These are phyloP conservation scores for Myrmophylax atrothorax DNA, from an alignment of 2,113 vertebrate genomes.

Conservation along the genomic window DNA sequence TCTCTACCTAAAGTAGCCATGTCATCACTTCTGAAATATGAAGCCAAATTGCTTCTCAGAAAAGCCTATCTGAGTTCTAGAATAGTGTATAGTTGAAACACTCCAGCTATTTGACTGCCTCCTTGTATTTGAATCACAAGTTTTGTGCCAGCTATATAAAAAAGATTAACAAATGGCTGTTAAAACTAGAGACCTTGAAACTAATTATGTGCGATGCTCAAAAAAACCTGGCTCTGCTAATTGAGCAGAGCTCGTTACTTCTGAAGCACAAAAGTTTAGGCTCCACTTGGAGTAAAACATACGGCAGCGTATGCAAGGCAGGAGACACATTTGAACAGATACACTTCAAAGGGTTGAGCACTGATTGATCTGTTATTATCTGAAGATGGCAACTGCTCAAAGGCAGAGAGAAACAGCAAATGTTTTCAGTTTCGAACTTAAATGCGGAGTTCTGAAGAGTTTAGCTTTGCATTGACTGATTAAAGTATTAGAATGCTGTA, in stretches of 20 bases:
- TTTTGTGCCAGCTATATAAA: not conserved
- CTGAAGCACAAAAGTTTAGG: conserved; percentile 11
- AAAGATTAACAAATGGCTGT: conserved; percentile 24
- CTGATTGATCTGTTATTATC: conserved; percentile 39
- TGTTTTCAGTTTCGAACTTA: conserved; percentile 5
- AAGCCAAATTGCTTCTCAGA: conserved; percentile 8
- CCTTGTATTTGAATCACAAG: not conserved
- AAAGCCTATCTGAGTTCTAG: not conserved
- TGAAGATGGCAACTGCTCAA: conserved; percentile 46
- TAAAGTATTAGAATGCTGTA: conserved; percentile 24
- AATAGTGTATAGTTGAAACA: not conserved
- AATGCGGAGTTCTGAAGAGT: not conserved
- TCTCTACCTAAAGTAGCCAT: not conserved
- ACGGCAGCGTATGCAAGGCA: not conserved
- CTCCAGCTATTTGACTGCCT: conserved; percentile 13
- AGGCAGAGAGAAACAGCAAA: conserved; percentile 12
- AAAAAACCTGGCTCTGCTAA: conserved; percentile 27
- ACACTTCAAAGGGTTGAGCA: conserved; percentile 29
- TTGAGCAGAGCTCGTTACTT: conserved; percentile 35
- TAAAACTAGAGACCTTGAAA: conserved; percentile 15
- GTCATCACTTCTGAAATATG: not conserved
- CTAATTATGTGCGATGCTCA: not conserved
- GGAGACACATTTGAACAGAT: not conserved
- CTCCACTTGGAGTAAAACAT: not conserved
- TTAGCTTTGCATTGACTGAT: conserved; percentile 1